Base-by-base conservation (phyloP, 2,797 vertebrate species). In the Anguilla marmorata region DNA sequence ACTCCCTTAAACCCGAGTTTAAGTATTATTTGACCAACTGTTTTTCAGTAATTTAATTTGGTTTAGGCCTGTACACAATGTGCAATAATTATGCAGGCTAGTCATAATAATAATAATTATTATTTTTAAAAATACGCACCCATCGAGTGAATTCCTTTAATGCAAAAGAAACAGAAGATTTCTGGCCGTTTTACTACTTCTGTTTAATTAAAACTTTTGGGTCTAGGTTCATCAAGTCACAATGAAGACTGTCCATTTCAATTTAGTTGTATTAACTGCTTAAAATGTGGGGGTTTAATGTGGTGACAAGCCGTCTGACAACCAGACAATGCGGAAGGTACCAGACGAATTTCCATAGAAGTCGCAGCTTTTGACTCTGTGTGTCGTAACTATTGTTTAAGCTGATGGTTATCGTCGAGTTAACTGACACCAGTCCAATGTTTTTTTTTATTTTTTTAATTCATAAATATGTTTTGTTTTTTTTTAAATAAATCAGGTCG, bases 291-390 rank as follows among this genome's bases (percentile, higher is more conserved):
- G 16, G 24, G 19, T 83, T 83, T 83, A 90, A 91, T 90, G 90
- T 89, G 91, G 93, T 91, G 88, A 87, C 91, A 89, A 86, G 92
- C 94, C 93, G 89, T 88, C 90, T 91, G 86, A 88, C 87, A 30
- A 84, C 50, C 84, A 33, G 86, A 93, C 93, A 94, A 94, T 92
- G 54, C 92, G 89, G 94, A 95, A 88, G 91, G 90, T 94, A 91
- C 94, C 93, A 94, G 93, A 94, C 69, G 87, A 89, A 88, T 58
- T 41, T 88, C 89, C 93, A 94, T 94, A 92, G 94, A 94, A 93
- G 92, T 95, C 93, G 50, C 89, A 90, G 88, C 90, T 91, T 37
- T 90, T 93, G 63, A 66, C 21, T n/a, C 63, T n/a, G n/a, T 93
- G 95, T 96, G 91, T 93, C 85, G 54, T 90, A 92, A 86, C 89